Conservation (phyloP, 2,888 invertebrate genomes). For the Halocaridina rubra region DNA sequence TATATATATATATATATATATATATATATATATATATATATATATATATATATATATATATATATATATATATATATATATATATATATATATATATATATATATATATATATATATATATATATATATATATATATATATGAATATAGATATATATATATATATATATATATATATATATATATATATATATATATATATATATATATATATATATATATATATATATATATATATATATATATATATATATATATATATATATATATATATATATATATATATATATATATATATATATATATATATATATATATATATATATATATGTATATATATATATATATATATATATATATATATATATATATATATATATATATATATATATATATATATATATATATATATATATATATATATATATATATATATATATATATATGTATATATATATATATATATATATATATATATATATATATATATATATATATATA, state of each 20-base stretch:
- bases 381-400: not conserved
- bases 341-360: not conserved
- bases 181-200: too few species aligned
- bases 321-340: not conserved
- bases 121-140: not conserved
- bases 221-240: too few species aligned
- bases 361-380: not conserved
- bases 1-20: too few species aligned
- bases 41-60: conserved; percentile 16
- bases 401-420: not conserved
- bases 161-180: not conserved
- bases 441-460: not conserved
- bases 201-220: too few species aligned
- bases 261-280: conserved; percentile 10
- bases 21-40: too few species aligned
- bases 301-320: not conserved
- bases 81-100: not conserved
- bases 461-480: not conserved
- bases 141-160: not conserved
- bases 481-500: not conserved
- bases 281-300: conserved; percentile 4
- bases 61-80: conserved; percentile 2
- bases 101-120: not conserved
- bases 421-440: not conserved
- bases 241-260: too few species aligned